Evolutionary conservation across 2,113 vertebrate species (phyloP), one percentile per base, ranked within the genome.

Genomic region (Paramisgurnus dabryanus): DNA sequence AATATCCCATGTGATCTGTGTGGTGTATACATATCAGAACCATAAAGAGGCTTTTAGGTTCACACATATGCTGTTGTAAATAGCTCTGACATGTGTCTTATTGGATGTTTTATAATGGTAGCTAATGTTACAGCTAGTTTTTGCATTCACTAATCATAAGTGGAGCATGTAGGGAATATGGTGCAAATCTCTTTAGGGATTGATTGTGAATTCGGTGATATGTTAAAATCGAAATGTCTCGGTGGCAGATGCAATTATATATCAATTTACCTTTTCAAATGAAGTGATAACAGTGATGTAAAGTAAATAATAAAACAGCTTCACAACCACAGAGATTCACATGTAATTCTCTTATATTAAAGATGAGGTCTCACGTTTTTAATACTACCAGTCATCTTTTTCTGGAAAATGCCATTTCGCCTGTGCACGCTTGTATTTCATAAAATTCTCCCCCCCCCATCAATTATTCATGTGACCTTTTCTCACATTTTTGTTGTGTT

Each of bases 381-480:
- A 8, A 71, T 3, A 18, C 57, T 12, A 34, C 27, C 27, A 34
- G 27, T 34, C 27, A 27, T 27, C 27, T 34, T 17, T 71, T 45
- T 74, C 40, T 53, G 11, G 12, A 3, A 3, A 12, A 6, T 10
- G 47, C 47, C 10, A 49, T 49, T 49, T 49, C 9, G 70, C 50
- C 39, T 55, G 47, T 64, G 49, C 47, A 9, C 47, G 17, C 55
- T 12, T 43, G 65, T 6, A 5, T 39, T 39, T 8, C 72, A 58
- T 39, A 64, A 58, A 17, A 61, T 74, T 22, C 61, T 11, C 61
- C 72, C 17, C 2, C 13, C 22, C 64, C 66, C 13, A 18, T 61
- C 45, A 47, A 17, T 79, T 63, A 68, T 79, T 67, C 57, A 68
- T n/a, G 17, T 67, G 63, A 61, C 69, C 76, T 67, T 68, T 81